phyloP scores from a whole-genome alignment of 2,888 invertebrate species.

The Malthinus seriepunctatus region DNA sequence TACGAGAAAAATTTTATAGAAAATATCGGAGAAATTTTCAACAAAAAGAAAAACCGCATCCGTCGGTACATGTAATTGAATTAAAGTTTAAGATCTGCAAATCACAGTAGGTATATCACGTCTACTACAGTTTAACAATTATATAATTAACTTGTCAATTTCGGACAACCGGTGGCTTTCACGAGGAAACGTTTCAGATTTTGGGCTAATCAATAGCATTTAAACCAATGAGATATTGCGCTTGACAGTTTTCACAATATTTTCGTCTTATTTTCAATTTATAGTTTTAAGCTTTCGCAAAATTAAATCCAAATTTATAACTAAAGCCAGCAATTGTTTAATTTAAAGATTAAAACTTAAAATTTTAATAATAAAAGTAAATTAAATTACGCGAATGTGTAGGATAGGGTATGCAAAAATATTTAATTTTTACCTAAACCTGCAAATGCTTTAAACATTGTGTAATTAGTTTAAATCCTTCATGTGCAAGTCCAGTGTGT shows the following conservation, averaged over 20 bases:
- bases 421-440: background rate
- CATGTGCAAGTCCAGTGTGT: constrained; percentile 14
- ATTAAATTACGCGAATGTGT: too few species aligned
- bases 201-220: constrained; percentile 1
- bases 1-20: constrained; percentile 15
- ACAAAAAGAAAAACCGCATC: background rate
- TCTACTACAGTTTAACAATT: background rate
- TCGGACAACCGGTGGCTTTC: constrained; percentile 2
- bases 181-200: constrained; percentile 1
- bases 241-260: too few species aligned
- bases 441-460: constrained; percentile 1
- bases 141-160: constrained; percentile 5
- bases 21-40: constrained; percentile 4
- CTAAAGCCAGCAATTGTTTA: too few species aligned
- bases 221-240: background rate
- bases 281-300: too few species aligned
- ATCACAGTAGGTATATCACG: background rate
- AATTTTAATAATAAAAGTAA: too few species aligned
- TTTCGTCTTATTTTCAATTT: too few species aligned
- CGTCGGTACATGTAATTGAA: too few species aligned
- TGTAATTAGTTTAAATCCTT: constrained; percentile 20
- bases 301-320: too few species aligned
- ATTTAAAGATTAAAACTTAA: too few species aligned
- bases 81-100: background rate
- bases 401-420: background rate